A percentile compares a stretch with the other conserved stretches of the same genome.
phyloP scores from a whole-genome alignment of 1,140 invertebrate genomes.

The Caenorhabditis elegans region DNA sequence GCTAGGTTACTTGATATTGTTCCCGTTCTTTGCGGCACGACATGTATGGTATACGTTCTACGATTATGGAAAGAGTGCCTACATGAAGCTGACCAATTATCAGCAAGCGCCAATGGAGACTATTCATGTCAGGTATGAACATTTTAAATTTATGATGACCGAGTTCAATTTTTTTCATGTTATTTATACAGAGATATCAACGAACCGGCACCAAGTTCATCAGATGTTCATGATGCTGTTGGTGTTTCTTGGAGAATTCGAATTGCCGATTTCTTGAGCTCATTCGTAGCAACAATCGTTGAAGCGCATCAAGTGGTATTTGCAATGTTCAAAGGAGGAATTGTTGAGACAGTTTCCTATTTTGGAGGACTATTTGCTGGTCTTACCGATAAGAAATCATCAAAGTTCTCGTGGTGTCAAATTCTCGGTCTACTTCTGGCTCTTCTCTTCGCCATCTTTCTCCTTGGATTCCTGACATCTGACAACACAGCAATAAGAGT shows the following conservation, averaged over 20 bases:
- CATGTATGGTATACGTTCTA: not conserved
- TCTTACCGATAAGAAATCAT: not conserved
- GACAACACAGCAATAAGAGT: not conserved
- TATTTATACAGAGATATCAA: not conserved
- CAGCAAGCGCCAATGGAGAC: not conserved
- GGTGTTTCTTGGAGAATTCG: not conserved
- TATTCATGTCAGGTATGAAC: not conserved
- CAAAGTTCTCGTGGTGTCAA: not conserved
- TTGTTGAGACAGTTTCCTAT: not conserved
- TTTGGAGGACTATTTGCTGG: not conserved
- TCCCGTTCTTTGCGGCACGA: not conserved
- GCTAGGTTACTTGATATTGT: not conserved
- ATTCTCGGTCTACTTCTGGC: not conserved
- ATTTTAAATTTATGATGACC: not conserved
- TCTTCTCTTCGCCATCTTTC: not conserved
- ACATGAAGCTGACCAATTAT: not conserved
- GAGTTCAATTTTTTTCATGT: not conserved
- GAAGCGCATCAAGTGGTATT: not conserved
- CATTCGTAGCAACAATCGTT: not conserved
- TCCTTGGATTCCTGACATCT: not conserved
- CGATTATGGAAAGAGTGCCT: conserved; percentile 20
- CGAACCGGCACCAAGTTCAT: not conserved
- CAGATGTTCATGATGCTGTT: not conserved
- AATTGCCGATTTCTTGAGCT: not conserved
- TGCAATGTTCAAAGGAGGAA: not conserved